Evolutionary conservation across 1,140 invertebrate genomes (phyloP).

Genomic region (Drosophila nigromelanica): DNA sequence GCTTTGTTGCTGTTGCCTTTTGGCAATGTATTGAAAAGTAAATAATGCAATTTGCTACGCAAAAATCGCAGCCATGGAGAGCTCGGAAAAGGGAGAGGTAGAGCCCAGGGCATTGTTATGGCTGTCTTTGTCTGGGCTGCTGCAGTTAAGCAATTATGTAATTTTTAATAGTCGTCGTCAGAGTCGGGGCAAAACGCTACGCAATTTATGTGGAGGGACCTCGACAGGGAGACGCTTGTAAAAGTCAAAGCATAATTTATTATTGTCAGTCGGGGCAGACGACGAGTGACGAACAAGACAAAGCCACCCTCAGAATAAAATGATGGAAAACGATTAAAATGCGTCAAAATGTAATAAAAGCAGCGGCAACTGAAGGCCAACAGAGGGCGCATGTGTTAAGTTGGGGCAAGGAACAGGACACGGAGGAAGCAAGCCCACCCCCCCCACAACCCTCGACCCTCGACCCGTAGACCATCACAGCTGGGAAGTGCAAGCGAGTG

Average conservation of each 20-base stretch:
- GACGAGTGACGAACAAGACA: constrained; percentile 29
- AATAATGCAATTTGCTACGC: constrained; percentile 75
- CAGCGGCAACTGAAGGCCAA: constrained; percentile 1
- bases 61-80: constrained; percentile 27
- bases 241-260: constrained; percentile 74
- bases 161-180: constrained; percentile 70
- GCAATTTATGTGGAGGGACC: constrained; percentile 47
- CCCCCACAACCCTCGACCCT: neutral
- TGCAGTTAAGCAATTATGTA: constrained; percentile 76
- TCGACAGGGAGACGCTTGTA: constrained; percentile 40
- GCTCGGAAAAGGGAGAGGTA: constrained; percentile 9
- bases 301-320: constrained; percentile 41
- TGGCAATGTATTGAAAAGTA: constrained; percentile 67
- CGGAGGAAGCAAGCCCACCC: neutral
- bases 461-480: neutral
- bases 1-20: constrained; percentile 23
- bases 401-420: constrained; percentile 18
- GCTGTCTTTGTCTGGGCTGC: constrained; percentile 48
- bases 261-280: constrained; percentile 58
- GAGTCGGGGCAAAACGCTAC: constrained; percentile 42
- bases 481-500: constrained; percentile 33
- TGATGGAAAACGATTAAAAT: constrained; percentile 60
- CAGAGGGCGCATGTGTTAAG: constrained; percentile 26
- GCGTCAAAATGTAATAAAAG: constrained; percentile 61
- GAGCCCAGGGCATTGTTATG: constrained; percentile 22